A percentile compares a stretch with the other conserved stretches of the same genome.
These are phyloP conservation scores for Dendrolimus kikuchii DNA, from an alignment of 1,140 invertebrate species.

Conservation along the genomic window DNA sequence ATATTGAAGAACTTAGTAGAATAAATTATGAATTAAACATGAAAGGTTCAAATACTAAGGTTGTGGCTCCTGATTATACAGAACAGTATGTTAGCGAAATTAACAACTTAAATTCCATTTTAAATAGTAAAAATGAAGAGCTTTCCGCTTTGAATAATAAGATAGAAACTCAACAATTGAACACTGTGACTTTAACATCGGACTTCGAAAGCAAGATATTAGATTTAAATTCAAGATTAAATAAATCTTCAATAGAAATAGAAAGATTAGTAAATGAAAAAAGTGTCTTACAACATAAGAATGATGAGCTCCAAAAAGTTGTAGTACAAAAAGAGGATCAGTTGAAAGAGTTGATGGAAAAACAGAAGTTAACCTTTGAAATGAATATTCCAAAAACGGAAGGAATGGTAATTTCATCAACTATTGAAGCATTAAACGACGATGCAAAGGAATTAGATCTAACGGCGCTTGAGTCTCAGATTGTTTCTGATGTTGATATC, in stretches of 20 bases:
- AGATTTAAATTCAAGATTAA: slow-evolving; percentile 30
- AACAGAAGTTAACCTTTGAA: slow-evolving; percentile 54
- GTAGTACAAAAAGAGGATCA: slow-evolving; percentile 46
- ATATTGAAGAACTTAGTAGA: slow-evolving; percentile 39
- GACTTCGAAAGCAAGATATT: slow-evolving; percentile 34
- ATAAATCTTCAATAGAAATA: slow-evolving; percentile 19
- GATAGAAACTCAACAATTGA: slow-evolving; percentile 31
- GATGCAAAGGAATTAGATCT: slow-evolving; percentile 32
- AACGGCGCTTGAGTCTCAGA: slow-evolving; percentile 46
- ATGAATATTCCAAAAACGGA: slow-evolving; percentile 67
- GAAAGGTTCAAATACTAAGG: slow-evolving; percentile 16
- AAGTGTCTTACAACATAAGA: slow-evolving; percentile 26
- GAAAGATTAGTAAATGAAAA: slow-evolving; percentile 27
- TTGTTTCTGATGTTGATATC: slow-evolving; percentile 34
- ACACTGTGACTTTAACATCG: slow-evolving; percentile 26
- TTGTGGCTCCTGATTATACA: slow-evolving; percentile 44
- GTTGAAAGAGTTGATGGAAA: slow-evolving; percentile 54
- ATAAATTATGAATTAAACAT: slow-evolving; percentile 45
- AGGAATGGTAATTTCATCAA: slow-evolving; percentile 61
- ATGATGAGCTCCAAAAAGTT: slow-evolving; percentile 31
- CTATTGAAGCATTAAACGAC: slow-evolving; percentile 47
- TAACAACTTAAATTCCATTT: slow-evolving; percentile 50
- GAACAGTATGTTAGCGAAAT: slow-evolving; percentile 62
- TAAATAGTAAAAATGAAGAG: slow-evolving; percentile 52
- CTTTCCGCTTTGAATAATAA: slow-evolving; percentile 44